phyloP scores from a whole-genome alignment of 2,888 invertebrate species.

The Hipparchia semele region DNA sequence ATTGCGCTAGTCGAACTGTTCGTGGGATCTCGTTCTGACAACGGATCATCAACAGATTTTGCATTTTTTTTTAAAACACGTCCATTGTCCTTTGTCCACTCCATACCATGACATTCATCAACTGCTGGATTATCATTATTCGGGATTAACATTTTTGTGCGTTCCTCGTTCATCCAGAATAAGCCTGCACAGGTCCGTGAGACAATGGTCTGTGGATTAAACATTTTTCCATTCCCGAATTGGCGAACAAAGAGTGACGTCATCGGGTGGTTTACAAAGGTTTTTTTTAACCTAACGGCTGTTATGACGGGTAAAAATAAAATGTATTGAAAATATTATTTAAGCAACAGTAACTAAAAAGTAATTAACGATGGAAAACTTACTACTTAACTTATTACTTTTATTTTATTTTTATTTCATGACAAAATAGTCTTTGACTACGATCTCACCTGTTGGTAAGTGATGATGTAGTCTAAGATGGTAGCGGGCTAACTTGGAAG shows the following conservation, averaged over 20 bases:
- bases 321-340: too few species aligned
- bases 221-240: constrained; percentile 19
- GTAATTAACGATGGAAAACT: too few species aligned
- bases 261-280: constrained; percentile 6
- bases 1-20: too few species aligned
- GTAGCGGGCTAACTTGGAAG: too few species aligned
- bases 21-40: too few species aligned
- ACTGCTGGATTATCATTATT: constrained; percentile 12
- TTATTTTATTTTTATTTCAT: too few species aligned
- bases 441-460: too few species aligned
- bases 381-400: too few species aligned
- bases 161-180: constrained; percentile 1
- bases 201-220: constrained; percentile 23
- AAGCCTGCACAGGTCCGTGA: constrained; percentile 9
- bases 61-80: not conserved
- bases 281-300: not conserved
- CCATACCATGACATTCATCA: not conserved
- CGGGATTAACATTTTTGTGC: constrained; percentile 5
- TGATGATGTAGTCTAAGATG: too few species aligned
- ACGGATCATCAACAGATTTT: not conserved
- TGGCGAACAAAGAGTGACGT: constrained; percentile 21
- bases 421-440: too few species aligned
- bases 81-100: not conserved
- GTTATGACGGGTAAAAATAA: not conserved
- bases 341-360: too few species aligned